Evolutionary conservation across 1,140 invertebrate genomes (phyloP), one percentile per base, ranked within the genome.

Genomic region (Papilio dardanus): DNA sequence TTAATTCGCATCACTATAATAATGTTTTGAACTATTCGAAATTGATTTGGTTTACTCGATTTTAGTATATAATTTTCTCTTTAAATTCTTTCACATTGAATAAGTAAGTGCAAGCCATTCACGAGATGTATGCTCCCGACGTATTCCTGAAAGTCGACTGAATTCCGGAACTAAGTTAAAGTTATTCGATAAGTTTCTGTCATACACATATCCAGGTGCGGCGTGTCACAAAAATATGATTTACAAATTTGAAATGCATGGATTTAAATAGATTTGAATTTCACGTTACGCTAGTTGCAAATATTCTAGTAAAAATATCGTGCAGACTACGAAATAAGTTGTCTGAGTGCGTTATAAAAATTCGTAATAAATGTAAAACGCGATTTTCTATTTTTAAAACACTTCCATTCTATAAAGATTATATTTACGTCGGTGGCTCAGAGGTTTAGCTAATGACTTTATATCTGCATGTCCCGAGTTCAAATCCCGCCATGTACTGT

Each of bases 161-260:
- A 58, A 58, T 4, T 24, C 54, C 54, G 10, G 54, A 28, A 58
- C 54, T 58, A 58, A 58, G 10, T 58, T 58, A 58, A 58, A 58
- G 54, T 58, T 58, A 58, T 58, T 58, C 54, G 54, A 58, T 58
- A 58, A 58, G 54, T 58, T 58, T 58, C 21, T 58, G 54, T 58
- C 54, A 24, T 58, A 21, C 54, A 10, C 54, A 58, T 58, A 58
- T 58, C 54, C 3, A 58, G 54, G 21, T 21, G 54, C 12, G 10
- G 24, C 7, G 21, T 58, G 54, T 58, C 54, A 16, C 54, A 28
- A 30, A 30, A 30, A 58, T 58, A 58, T 58, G 54, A 58, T 58
- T 58, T 58, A 58, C 10, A 58, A 58, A 58, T 58, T 28, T 30
- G 24, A 58, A 28, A 58, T 58, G 54, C 54, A 58, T 58, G 54